phyloP scores from a whole-genome alignment of 2,888 invertebrate species.

The Polylopha cassiicola region DNA sequence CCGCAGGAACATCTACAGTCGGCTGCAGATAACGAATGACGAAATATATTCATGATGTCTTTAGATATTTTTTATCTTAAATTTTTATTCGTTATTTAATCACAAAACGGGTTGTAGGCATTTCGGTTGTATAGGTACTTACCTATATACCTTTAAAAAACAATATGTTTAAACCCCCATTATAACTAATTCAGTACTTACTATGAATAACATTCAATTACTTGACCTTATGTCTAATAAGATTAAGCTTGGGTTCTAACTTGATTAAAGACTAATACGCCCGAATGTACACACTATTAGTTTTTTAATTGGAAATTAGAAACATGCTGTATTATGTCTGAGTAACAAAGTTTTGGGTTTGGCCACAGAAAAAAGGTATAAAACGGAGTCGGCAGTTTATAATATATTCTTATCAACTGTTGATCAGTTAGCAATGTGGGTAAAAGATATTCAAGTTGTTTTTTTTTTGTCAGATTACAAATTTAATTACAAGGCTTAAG shows the following conservation, averaged over 20 bases:
- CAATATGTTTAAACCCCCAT: too few species aligned
- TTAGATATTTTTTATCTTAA: neutral
- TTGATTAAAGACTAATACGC: too few species aligned
- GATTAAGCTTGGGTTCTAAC: neutral
- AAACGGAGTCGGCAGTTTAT: conserved; percentile 41
- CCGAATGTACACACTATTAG: too few species aligned
- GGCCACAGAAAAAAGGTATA: conserved; percentile 33
- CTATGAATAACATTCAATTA: too few species aligned
- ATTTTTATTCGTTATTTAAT: conserved; percentile 6
- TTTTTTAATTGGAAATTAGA: conserved; percentile 24
- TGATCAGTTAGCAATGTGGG: conserved; percentile 37
- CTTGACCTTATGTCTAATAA: too few species aligned
- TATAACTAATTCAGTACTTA: too few species aligned
- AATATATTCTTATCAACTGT: conserved; percentile 38
- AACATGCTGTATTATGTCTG: conserved; percentile 29
- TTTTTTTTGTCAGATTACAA: conserved; percentile 32
- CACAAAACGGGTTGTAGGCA: neutral
- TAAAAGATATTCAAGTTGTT: conserved; percentile 32
- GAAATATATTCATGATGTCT: conserved; percentile 9
- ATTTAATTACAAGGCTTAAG: conserved; percentile 33
- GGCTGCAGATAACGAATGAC: conserved; percentile 19
- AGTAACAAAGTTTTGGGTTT: conserved; percentile 30
- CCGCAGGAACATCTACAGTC: conserved; percentile 20
- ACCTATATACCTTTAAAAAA: too few species aligned
- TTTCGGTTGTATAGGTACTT: neutral